Evolutionary conservation across 2,888 invertebrate genomes (phyloP).

Genomic region (Apeira syringaria): DNA sequence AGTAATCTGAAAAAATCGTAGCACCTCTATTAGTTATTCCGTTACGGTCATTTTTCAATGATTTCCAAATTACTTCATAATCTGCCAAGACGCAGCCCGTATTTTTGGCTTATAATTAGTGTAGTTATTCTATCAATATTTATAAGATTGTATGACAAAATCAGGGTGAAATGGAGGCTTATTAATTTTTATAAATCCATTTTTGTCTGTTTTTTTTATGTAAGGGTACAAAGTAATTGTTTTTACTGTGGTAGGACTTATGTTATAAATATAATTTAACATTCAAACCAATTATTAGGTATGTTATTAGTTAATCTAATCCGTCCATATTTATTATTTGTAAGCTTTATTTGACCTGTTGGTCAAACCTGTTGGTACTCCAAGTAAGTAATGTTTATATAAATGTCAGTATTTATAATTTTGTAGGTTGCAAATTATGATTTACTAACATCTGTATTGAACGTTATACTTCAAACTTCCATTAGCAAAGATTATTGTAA

Average conservation of each 20-base stretch:
- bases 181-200: constrained; percentile 7
- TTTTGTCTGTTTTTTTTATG: constrained; percentile 5
- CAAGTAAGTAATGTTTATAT: background rate
- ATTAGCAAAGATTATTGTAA: too few relatives aligned
- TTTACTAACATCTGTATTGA: too few relatives aligned
- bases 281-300: constrained; percentile 6
- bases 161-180: constrained; percentile 20
- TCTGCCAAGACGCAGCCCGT: too few relatives aligned
- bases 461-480: too few relatives aligned
- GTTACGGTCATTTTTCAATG: too few relatives aligned
- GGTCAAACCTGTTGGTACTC: constrained; percentile 12
- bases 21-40: too few relatives aligned
- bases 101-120: too few relatives aligned
- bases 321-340: constrained; percentile 12
- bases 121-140: too few relatives aligned
- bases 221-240: constrained; percentile 20
- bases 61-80: too few relatives aligned
- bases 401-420: background rate
- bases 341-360: constrained; percentile 3
- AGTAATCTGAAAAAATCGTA: too few relatives aligned
- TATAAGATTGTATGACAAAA: background rate
- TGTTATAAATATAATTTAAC: constrained; percentile 12
- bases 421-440: too few relatives aligned
- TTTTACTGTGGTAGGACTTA: constrained; percentile 18
- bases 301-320: constrained; percentile 7